phyloP scores from a whole-genome alignment of 2,797 vertebrate species.

The Hephaestus fuliginosus region DNA sequence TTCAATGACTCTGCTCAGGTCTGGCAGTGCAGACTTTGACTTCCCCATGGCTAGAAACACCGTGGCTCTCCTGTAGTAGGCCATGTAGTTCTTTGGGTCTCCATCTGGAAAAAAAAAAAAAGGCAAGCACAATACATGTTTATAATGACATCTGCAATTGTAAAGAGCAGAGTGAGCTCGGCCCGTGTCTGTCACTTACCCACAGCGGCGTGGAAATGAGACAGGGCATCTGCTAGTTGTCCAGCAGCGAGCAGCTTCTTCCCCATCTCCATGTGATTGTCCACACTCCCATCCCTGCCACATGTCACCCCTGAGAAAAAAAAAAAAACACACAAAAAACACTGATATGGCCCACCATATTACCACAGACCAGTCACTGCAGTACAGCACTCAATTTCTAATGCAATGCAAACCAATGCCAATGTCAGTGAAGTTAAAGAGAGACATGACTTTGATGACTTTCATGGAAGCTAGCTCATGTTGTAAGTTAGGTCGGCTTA shows the following conservation, averaged over 20 bases:
- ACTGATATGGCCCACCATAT: not conserved
- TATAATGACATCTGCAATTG: not conserved
- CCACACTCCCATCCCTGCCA: constrained; percentile 92
- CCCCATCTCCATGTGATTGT: constrained; percentile 97
- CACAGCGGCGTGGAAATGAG: constrained; percentile 96
- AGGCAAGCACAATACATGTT: not conserved
- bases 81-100: constrained; percentile 95
- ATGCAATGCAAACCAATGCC: not conserved
- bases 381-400: not conserved
- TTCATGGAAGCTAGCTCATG: constrained; percentile 7
- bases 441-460: not conserved
- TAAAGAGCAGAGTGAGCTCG: not conserved
- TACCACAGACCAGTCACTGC: not conserved
- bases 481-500: not conserved
- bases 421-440: too few relatives aligned
- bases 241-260: constrained; percentile 98
- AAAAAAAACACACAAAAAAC: not conserved
- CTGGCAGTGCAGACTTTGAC: constrained; percentile 97
- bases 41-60: constrained; percentile 98
- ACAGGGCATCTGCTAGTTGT: constrained; percentile 96
- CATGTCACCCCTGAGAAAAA: constrained; percentile 89
- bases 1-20: constrained; percentile 96
- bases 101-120: constrained; percentile 86
- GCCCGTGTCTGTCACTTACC: constrained; percentile 84
- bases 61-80: constrained; percentile 97